Conservation (phyloP, 2,113 vertebrate species). For the Tyto alba region DNA sequence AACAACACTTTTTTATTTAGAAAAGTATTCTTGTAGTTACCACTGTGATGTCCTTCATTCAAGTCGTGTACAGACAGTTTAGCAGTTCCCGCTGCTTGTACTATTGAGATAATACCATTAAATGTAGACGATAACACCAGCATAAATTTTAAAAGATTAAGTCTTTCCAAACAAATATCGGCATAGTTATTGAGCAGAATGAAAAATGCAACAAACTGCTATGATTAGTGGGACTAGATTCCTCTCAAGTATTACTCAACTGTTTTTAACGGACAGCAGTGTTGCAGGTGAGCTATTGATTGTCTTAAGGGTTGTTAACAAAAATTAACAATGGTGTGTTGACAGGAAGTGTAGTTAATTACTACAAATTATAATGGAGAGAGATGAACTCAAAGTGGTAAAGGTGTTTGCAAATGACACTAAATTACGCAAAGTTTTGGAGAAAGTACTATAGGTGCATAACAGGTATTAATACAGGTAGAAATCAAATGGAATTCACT, state of each 20-base stretch:
- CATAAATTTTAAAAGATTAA: not conserved
- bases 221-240: not conserved
- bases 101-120: accelerated
- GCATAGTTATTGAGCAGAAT: not conserved
- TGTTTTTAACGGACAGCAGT: not conserved
- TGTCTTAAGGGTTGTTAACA: not conserved
- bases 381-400: not conserved
- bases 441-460: not conserved
- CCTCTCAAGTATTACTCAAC: not conserved
- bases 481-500: not conserved
- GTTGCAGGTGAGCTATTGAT: not conserved
- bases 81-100: not conserved
- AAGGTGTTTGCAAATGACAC: not conserved
- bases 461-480: not conserved
- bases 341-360: not conserved
- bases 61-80: not conserved
- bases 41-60: not conserved
- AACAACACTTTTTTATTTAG: not conserved
- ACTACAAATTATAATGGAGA: not conserved
- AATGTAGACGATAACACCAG: no score
- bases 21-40: not conserved
- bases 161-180: not conserved
- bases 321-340: not conserved
- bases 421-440: not conserved
- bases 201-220: not conserved